These are phyloP conservation scores for Pollenia amentaria DNA, from an alignment of 2,888 invertebrate genomes.

Conservation along the genomic window DNA sequence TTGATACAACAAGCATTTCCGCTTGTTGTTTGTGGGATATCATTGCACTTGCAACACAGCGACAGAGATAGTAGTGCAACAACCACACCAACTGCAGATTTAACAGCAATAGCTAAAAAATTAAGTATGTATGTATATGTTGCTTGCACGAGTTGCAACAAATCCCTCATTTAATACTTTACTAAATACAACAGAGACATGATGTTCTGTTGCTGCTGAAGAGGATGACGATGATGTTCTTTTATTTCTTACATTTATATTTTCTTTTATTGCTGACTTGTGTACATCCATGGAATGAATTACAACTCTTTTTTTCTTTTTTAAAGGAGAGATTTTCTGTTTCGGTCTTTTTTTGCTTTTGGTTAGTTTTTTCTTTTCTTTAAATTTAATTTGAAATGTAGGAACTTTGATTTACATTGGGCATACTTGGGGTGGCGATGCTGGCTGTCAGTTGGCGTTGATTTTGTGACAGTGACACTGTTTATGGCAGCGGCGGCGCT, in stretches of 20 bases:
- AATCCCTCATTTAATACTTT: constrained; percentile 69
- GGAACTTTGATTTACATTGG: constrained; percentile 70
- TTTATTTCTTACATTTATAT: constrained; percentile 36
- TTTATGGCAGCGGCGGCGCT: constrained; percentile 68
- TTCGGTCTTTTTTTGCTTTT: background rate
- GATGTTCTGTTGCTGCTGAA: constrained; percentile 43
- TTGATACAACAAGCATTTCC: constrained; percentile 72
- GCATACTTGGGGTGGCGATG: constrained; percentile 66
- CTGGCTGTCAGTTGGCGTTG: constrained; percentile 46
- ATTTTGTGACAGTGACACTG: constrained; percentile 71
- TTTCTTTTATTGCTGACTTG: background rate
- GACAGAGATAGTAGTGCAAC: background rate
- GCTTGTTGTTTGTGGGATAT: constrained; percentile 74
- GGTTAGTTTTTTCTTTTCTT: constrained; percentile 5
- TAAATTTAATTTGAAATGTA: constrained; percentile 66
- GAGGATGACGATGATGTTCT: constrained; percentile 9
- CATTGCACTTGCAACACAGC: constrained; percentile 71
- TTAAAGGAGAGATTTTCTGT: constrained; percentile 25
- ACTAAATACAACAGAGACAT: constrained; percentile 52
- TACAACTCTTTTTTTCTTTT: constrained; percentile 58
- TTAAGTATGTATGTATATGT: background rate
- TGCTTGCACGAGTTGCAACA: constrained; percentile 9
- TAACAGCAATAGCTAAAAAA: constrained; percentile 3
- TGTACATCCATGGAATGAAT: constrained; percentile 14
- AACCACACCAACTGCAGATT: background rate